Evolutionary conservation across 2,888 invertebrate genomes (phyloP), one percentile per base, ranked within the genome.

Genomic region (Torymus texanus): DNA sequence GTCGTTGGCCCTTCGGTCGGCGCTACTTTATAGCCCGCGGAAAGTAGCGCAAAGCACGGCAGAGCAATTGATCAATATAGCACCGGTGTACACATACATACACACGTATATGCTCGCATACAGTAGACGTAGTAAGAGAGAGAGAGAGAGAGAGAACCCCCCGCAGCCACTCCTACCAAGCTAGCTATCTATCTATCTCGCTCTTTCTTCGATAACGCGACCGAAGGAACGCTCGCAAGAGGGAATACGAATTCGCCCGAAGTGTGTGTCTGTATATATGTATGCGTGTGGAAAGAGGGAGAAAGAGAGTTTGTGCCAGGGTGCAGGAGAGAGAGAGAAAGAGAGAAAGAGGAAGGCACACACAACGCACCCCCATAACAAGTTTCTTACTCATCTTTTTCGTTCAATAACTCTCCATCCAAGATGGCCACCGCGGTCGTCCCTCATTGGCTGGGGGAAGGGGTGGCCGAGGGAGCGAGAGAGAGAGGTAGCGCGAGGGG

Each of bases 331-430:
- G 74, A 74, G 67, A 67, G 66, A 65, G 70, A 81, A 79, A 82
- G 82, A 77, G 83, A 74, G 41, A 68, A 65, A 80, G 70, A 51
- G 50, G 12, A 41, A 63, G 41, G 62, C 68, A 68, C 65, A 61
- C 74, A 88, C 90, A 65, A 75, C 75, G 65, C 73, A 89, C 90
- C 89, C 89, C 87, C 88, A 87, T 89, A 90, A 88, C 90, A 90
- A 89, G 90, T 90, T 90, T 90, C 90, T 90, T 90, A 90, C 90
- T 90, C 90, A 90, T 90, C 90, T 90, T 90, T 90, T 90, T 90
- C 90, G 90, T 90, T 90, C 90, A 90, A 90, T 90, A 90, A 90
- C 90, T 90, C 90, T 90, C 89, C 90, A 90, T 89, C 90, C 90
- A 90, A 90, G 90, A 90, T 90, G 90, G 90, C 90, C 89, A 90